Evolutionary conservation across 2,888 invertebrate genomes (phyloP).

Genomic region (Reticulitermes lucifugus): DNA sequence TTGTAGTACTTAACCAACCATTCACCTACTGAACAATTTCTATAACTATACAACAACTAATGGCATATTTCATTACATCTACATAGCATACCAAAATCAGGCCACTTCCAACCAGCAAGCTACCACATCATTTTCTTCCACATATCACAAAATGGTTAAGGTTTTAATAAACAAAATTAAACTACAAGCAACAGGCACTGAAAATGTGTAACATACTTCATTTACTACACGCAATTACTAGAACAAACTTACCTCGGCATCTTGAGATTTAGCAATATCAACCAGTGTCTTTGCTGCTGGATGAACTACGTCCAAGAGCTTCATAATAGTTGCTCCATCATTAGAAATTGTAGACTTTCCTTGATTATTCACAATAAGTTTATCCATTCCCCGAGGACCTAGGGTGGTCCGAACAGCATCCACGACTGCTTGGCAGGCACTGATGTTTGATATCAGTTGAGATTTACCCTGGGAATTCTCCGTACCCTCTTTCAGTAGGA

Average conservation of each 20-base stretch:
- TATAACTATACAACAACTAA: no score
- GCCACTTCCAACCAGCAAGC: no score
- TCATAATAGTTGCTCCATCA: slow-evolving; percentile 99
- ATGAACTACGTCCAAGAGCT: slow-evolving; percentile 96
- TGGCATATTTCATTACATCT: no score
- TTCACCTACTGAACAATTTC: no score
- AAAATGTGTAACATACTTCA: no score
- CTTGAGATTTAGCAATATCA: slow-evolving; percentile 99
- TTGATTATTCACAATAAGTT: slow-evolving; percentile 90
- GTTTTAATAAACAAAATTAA: no score
- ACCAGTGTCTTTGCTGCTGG: slow-evolving; percentile 98
- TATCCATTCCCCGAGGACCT: slow-evolving; percentile 99
- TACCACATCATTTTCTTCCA: no score
- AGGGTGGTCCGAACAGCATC: slow-evolving; percentile 98
- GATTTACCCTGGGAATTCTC: slow-evolving; percentile 96
- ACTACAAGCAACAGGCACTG: no score
- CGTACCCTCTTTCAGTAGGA: slow-evolving; percentile 97
- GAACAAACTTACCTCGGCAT: slow-evolving; percentile 82
- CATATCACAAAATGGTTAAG: no score
- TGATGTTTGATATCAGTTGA: slow-evolving; percentile 96
- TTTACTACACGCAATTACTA: neutral
- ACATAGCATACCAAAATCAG: no score
- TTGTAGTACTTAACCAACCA: no score
- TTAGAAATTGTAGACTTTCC: slow-evolving; percentile 98
- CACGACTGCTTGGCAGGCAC: slow-evolving; percentile 94